phyloP scores from a whole-genome alignment of 2,888 invertebrate genomes.

The Scaptomyza caliginosa region DNA sequence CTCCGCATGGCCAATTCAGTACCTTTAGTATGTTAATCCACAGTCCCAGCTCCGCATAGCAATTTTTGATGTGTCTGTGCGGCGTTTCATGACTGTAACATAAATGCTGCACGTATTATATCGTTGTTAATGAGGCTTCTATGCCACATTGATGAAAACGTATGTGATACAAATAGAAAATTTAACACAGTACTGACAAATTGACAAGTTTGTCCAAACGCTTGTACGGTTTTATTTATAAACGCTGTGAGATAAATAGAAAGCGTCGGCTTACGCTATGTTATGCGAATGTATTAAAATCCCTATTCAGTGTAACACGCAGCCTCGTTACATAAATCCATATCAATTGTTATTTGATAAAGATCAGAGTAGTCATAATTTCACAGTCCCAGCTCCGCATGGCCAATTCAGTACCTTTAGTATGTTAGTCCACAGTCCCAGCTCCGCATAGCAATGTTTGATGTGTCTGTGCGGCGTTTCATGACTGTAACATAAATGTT shows the following conservation, averaged over 20 bases:
- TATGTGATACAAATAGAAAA: constrained; percentile 55
- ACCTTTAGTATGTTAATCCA: too few species aligned
- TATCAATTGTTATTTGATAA: too few species aligned
- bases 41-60: constrained; percentile 80
- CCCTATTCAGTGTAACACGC: constrained; percentile 81
- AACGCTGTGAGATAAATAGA: constrained; percentile 81
- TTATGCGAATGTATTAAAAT: constrained; percentile 77
- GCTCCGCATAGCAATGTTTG: constrained; percentile 76
- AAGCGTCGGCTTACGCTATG: constrained; percentile 83
- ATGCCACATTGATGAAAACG: constrained; percentile 62
- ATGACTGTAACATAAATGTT: constrained; percentile 73
- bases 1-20: too few species aligned
- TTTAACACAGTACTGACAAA: constrained; percentile 63
- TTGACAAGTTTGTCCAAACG: constrained; percentile 29
- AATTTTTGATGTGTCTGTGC: constrained; percentile 66
- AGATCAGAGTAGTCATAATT: too few species aligned
- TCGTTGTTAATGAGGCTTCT: constrained; percentile 54
- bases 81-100: constrained; percentile 81
- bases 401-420: too few species aligned
- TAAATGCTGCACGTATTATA: constrained; percentile 64
- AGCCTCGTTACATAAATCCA: too few species aligned
- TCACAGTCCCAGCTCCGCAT: too few species aligned
- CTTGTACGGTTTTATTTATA: constrained; percentile 45
- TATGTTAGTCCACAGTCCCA: constrained; percentile 81
- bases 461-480: constrained; percentile 76